Evolutionary conservation across 2,888 invertebrate genomes (phyloP), one percentile per base, ranked within the genome.

Genomic region (Stenotaenia linearis): DNA sequence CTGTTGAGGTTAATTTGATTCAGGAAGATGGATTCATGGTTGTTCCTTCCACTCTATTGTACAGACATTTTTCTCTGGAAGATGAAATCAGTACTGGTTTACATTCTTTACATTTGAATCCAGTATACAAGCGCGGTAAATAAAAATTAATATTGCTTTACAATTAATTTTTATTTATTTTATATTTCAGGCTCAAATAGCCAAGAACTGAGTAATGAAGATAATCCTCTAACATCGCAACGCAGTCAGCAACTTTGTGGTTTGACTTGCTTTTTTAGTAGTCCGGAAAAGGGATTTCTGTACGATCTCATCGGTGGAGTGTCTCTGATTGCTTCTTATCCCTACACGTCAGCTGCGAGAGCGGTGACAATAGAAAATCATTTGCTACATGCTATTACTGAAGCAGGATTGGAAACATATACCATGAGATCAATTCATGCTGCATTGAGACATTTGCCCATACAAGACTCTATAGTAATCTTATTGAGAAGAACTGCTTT

Each of bases 371-470:
- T 92, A 81, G 92, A 92, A 83, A 89, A 90, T 82, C 90, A 90
- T 79, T 80, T 87, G 80, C 82, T 87, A 81, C 92, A 93, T 84
- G 92, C 92, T 0, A 86, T 93, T 21, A 93, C 93, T 0, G 91
- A 91, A 81, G 91, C 91, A 80, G 93, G 93, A 0, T 87, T 94
- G 61, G 93, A 93, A 85, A 91, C 92, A 0, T 93, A 93, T 84
- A 93, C 93, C 0, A 87, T 90, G 25, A 87, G 91, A 75, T 88
- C 69, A 79, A 82, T 82, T 12, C 81, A 84, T 12, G 82, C 83
- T 9, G 84, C 84, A 5, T 61, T 85, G 15, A 83, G 83, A 75
- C 83, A 84, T 78, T 30, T 50, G 28, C 61, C 25, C 12, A 69
- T 69, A 3, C 69, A 69, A 69, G 28, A 69, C 28, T 69, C 69